Conservation (phyloP, 2,888 invertebrate species). For the Plemyria rubiginata region DNA sequence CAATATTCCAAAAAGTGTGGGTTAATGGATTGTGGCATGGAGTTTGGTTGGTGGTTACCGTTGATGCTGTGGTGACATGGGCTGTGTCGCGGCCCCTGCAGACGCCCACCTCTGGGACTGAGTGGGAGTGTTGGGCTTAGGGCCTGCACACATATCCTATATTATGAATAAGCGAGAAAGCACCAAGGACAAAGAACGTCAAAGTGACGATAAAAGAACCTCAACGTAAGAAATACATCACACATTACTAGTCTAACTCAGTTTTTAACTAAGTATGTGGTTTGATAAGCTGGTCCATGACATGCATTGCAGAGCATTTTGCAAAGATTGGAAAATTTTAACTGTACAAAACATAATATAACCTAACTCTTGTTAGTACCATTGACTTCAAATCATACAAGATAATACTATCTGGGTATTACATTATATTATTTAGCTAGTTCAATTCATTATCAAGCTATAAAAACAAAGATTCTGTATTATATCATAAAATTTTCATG, state of each 20-base stretch:
- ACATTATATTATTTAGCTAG: too few relatives aligned
- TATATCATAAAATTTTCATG: too few relatives aligned
- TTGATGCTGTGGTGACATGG: constrained; percentile 79
- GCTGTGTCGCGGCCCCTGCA: constrained; percentile 70
- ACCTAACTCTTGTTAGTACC: constrained; percentile 7
- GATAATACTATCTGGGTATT: too few relatives aligned
- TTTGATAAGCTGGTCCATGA: background rate
- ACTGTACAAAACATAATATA: constrained; percentile 8
- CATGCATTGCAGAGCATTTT: background rate
- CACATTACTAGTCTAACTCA: background rate
- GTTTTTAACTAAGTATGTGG: background rate
- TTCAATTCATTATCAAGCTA: too few relatives aligned
- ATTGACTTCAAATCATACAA: background rate
- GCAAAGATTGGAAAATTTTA: background rate
- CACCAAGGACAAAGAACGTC: constrained; percentile 83
- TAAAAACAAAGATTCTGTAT: too few relatives aligned
- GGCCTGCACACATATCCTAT: constrained; percentile 77
- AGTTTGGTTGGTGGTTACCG: constrained; percentile 61
- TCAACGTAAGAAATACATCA: constrained; percentile 70
- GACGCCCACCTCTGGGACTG: constrained; percentile 79
- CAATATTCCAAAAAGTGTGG: constrained; percentile 64
- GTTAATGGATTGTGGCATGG: constrained; percentile 70
- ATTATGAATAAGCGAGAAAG: constrained; percentile 83
- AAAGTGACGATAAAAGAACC: constrained; percentile 82
- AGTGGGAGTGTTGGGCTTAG: constrained; percentile 74